A percentile compares a stretch with the other conserved stretches of the same genome.
Evolutionary conservation across 2,113 vertebrate species (phyloP).

Genomic region (Podocnemis expansa): DNA sequence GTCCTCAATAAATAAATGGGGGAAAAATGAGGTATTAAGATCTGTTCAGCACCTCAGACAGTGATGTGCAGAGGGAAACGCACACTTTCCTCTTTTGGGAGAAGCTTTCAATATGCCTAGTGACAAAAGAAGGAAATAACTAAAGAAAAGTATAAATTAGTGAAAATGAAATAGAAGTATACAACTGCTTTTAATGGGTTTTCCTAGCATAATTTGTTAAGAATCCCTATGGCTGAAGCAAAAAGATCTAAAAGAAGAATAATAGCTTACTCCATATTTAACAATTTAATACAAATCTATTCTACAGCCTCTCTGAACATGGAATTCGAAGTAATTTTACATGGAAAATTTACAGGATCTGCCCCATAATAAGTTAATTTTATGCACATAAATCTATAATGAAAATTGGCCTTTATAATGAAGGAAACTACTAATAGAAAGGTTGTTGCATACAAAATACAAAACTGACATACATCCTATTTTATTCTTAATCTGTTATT

Average conservation of each 20-base stretch:
- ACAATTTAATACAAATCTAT: not conserved
- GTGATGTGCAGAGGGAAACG: not conserved
- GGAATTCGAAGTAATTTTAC: not conserved
- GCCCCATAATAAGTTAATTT: not conserved
- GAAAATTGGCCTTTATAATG: not conserved
- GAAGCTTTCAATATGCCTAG: not conserved
- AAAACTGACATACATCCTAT: not conserved
- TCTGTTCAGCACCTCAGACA: not conserved
- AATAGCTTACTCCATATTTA: not conserved
- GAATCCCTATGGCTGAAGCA: not conserved
- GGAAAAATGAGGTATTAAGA: not conserved
- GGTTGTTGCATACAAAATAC: not conserved
- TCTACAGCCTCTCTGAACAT: not conserved
- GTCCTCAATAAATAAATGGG: not conserved
- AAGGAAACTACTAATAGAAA: not conserved
- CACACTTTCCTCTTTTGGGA: not conserved
- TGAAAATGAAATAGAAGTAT: not conserved
- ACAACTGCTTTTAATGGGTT: not conserved
- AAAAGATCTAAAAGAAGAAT: not conserved
- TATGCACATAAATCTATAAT: not conserved
- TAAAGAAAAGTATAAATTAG: not conserved
- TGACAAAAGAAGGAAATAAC: not conserved
- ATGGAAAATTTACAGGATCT: not conserved
- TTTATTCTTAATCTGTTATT: not conserved
- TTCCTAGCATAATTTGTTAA: not conserved